Base-by-base conservation (phyloP, 2,797 vertebrate genomes). In the Bovichtus diacanthus region DNA sequence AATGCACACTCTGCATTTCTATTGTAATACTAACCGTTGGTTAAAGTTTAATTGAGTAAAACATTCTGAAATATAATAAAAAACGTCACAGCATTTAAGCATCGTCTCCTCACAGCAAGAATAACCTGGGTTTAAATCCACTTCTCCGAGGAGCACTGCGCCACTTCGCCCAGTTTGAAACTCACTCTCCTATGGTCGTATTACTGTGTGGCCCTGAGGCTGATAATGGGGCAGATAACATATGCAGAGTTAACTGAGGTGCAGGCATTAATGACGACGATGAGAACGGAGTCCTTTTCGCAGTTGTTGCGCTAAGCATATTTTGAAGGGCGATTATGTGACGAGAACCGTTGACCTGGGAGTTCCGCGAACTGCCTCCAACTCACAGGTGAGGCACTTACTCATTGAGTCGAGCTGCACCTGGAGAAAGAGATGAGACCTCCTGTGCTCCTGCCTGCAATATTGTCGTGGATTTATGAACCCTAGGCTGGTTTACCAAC, bases 151-250 rank as follows among this genome's bases (percentile, higher is more conserved):
- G 0, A 65, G 34, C 3, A 96, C 95, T 16, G 71, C 7, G 16
- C 39, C 11, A 31, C 34, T 9, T 54, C 8, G 9, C 11, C 47
- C 1, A 21, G 21, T 51, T 11, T 60, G 12, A 60, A 60, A 31
- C 19, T 12, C 23, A n/a, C 12, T 15, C 25, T 58, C 58, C 73
- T 34, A 96, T 87, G 27, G 1, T 97, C 96, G 0, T 84, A 96
- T 82, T 87, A 94, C 65, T 95, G 85, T 0, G 95, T 96, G 81
- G 96, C 96, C 1, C 96, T 94, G 92, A 97, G 97, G 63, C 96
- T 96, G 12, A 97, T 97, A 91, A 97, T 95, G 78, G 96, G 95
- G 47, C 97, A 97, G 64, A 97, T 93, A 54, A 97, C 95, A 0
- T 93, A 96, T 34, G 96, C 96, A 0, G 95, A 92, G 0, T 95